These are phyloP conservation scores for Passer montanus DNA, from an alignment of 2,113 vertebrate genomes.

Conservation along the genomic window DNA sequence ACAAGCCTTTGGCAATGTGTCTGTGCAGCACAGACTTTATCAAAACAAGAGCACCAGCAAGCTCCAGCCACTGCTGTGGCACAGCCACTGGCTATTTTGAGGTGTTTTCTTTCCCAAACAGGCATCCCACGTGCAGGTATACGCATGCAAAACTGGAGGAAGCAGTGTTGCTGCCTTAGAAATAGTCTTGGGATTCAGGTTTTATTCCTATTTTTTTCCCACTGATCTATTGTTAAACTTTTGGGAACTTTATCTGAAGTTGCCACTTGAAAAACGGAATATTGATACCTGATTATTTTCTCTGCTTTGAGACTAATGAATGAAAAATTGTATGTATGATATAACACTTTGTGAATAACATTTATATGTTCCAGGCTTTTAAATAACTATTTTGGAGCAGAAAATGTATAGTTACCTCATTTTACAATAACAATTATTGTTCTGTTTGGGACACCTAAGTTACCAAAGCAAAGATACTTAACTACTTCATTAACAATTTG, in stretches of 20 bases:
- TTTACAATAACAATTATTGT: not conserved
- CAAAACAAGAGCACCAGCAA: conserved; percentile 53
- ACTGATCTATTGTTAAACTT: not conserved
- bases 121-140: not conserved
- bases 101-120: conserved; percentile 39
- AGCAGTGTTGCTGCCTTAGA: not conserved
- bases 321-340: not conserved
- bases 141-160: not conserved
- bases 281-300: not conserved
- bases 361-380: not conserved
- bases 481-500: not conserved
- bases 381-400: not conserved
- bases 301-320: not conserved
- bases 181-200: not conserved
- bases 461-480: not conserved
- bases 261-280: not conserved
- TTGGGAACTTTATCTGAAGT: not conserved
- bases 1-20: conserved; percentile 21
- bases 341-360: not conserved
- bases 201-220: not conserved
- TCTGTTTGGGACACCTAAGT: not conserved
- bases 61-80: not conserved
- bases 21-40: conserved; percentile 29
- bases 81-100: not conserved
- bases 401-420: not conserved